Evolutionary conservation across 2,888 invertebrate species (phyloP), one percentile per base, ranked within the genome.

Genomic region (Chalcosyrphus nemorum): DNA sequence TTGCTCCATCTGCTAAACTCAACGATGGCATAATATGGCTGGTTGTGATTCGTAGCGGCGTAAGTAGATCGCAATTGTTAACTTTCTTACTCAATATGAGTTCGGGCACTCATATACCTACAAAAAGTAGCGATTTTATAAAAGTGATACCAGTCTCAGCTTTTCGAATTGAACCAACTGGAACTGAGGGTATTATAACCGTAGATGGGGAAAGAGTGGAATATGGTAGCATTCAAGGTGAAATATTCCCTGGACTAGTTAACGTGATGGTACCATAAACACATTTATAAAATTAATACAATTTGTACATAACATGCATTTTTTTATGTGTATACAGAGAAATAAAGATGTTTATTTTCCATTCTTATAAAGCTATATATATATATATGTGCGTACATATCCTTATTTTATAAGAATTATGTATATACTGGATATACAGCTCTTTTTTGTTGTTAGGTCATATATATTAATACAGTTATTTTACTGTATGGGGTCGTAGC

Each of bases 131-230:
- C 87, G 95, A 95, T 87, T 92, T 92, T 84, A 92, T 95, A 9
- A 93, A 94, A 90, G 94, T 97, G 92, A 92, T 98, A 72, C 96
- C 97, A 0, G 98, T 98, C 1, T 94, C 94, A 86, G 98, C 98
- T 6, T 98, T 99, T 92, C 94, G 98, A 80, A 94, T 99, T 89
- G 97, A 97, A 87, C 98, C 98, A 0, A 91, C 92, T 2, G 93
- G 93, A 19, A 93, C 93, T 70, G 92, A 92, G 21, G 98, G 97
- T 0, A 94, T 96, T 87, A 93, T 99, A 72, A 97, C 97, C 0
- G 96, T 99, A 0, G 99, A 99, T 90, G 99, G 99, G 0, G 99
- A 99, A 90, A 93, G 94, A 45, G 95, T 99, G 11, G 96, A 97
- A 85, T 96, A 96, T 88, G 97, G 96, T 0, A 95, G 97, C 0